Conservation (phyloP, 23 tunicate species). For the Trididemnum clinides region DNA sequence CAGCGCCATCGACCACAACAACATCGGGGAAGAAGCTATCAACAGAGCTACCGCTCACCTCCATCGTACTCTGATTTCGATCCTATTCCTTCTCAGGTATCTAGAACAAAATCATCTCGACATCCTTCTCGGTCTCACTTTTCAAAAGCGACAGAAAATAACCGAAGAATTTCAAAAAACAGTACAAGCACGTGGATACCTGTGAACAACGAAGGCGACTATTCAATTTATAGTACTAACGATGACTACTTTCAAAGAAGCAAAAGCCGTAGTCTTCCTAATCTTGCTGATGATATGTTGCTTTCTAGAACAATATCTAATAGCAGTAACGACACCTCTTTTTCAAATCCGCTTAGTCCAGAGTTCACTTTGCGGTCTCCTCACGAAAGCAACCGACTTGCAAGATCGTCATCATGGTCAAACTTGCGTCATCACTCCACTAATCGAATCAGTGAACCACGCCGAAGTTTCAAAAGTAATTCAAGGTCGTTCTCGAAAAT, state of each 20-base stretch:
- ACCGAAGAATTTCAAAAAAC: not conserved
- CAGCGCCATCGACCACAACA: not conserved
- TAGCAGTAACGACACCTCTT: not conserved
- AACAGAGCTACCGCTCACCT: no score
- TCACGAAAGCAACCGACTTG: constrained; percentile 24
- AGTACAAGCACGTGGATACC: constrained; percentile 49
- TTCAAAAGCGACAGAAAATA: not conserved
- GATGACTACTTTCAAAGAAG: constrained; percentile 7
- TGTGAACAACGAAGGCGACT: constrained; percentile 16
- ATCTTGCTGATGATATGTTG: constrained; percentile 9
- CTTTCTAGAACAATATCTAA: not conserved
- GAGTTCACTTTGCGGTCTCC: constrained; percentile 57
- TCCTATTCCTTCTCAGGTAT: not conserved
- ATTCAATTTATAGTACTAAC: constrained; percentile 18
- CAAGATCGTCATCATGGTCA: constrained; percentile 52
- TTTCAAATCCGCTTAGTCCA: constrained; percentile 33
- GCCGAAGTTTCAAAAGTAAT: not conserved
- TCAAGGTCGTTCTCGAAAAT: not conserved
- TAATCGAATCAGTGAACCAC: not conserved
- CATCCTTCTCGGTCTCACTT: constrained; percentile 15
- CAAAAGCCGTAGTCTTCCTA: constrained; percentile 50
- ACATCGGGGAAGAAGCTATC: no score
- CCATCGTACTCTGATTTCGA: not conserved
- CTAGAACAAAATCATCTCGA: not conserved
- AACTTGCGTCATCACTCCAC: not conserved